A percentile compares a stretch with the other conserved stretches of the same genome.
These are phyloP conservation scores for Drosophila nigritarsus DNA, from an alignment of 2,888 invertebrate genomes.

Conservation along the genomic window DNA sequence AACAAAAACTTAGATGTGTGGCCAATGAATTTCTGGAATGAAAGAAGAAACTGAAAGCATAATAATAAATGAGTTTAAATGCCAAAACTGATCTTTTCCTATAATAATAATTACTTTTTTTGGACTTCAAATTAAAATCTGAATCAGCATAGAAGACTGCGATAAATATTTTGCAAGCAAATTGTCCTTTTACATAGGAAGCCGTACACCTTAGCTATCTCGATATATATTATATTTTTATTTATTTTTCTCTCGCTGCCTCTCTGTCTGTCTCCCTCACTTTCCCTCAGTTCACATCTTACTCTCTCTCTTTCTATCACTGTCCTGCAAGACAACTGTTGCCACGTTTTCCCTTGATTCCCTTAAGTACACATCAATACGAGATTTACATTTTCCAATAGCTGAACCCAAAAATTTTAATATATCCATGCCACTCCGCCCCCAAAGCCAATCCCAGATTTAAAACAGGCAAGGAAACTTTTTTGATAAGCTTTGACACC, in stretches of 20 bases:
- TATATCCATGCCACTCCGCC: neutral
- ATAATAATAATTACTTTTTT: neutral
- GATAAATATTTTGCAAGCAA: neutral
- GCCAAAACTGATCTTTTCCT: neutral
- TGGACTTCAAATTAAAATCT: neutral
- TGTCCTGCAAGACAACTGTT: neutral
- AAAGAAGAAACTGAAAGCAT: neutral
- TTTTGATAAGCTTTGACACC: slow-evolving; percentile 48
- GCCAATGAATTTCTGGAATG: neutral
- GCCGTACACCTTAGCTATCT: neutral
- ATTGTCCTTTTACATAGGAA: neutral
- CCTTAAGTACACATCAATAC: slow-evolving; percentile 11
- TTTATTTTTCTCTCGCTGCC: neutral
- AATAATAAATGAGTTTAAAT: neutral
- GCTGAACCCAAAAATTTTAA: slow-evolving; percentile 1
- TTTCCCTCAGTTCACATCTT: neutral
- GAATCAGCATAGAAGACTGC: neutral
- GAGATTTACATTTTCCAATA: slow-evolving; percentile 25
- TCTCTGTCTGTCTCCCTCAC: neutral
- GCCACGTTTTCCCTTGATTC: neutral
- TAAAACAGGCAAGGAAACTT: neutral
- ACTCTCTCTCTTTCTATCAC: neutral
- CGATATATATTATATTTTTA: neutral
- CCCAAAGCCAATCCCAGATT: neutral
- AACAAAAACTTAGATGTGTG: neutral